A percentile compares a stretch with the other conserved stretches of the same genome.
phyloP scores from a whole-genome alignment of 2,888 invertebrate species.

The Plagiodera versicolora region DNA sequence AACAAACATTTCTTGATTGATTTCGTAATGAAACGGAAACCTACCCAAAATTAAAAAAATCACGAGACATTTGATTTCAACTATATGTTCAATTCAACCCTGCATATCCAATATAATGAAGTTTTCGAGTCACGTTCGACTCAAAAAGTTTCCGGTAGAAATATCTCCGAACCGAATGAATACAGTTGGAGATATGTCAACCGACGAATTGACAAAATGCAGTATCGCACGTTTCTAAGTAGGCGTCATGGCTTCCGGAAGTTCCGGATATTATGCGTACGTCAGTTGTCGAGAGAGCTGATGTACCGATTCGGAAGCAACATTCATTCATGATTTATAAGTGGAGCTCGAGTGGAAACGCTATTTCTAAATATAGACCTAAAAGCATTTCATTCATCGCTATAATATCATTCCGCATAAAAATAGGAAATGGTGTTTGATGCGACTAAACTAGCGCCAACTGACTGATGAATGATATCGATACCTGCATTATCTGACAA shows the following conservation, averaged over 20 bases:
- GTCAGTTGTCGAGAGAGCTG: slow-evolving; percentile 27
- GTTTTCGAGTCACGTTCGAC: no score
- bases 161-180: no score
- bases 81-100: no score
- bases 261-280: slow-evolving; percentile 30
- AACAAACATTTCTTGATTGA: no score
- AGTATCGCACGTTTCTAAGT: slow-evolving; percentile 10
- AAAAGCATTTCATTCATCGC: slow-evolving; percentile 12
- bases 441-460: background rate
- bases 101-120: no score
- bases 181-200: background rate
- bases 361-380: slow-evolving; percentile 12
- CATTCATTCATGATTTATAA: slow-evolving; percentile 21
- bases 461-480: background rate
- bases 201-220: background rate
- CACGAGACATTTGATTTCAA: no score
- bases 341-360: slow-evolving; percentile 21
- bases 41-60: no score
- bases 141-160: no score
- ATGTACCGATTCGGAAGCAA: slow-evolving; percentile 16
- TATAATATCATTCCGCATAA: background rate
- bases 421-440: background rate
- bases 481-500: background rate
- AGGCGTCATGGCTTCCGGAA: slow-evolving; percentile 29
- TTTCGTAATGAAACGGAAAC: no score